These are phyloP conservation scores for Agriopis leucophaearia DNA, from an alignment of 2,888 invertebrate genomes.

Conservation along the genomic window DNA sequence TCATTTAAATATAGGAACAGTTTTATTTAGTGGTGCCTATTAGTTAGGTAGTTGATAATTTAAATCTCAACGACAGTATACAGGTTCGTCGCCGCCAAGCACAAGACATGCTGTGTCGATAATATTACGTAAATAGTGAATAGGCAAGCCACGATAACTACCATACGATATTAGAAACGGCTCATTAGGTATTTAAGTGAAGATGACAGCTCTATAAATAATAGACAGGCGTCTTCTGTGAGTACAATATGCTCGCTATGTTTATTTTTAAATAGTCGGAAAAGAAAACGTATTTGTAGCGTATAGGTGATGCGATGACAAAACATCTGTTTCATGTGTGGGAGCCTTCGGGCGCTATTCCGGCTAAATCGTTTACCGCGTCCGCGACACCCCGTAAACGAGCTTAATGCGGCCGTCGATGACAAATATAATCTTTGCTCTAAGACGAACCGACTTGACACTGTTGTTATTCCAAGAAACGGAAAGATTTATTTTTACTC, in stretches of 20 bases:
- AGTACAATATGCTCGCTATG: constrained; percentile 60
- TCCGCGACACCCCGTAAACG: constrained; percentile 77
- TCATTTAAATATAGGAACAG: constrained; percentile 21
- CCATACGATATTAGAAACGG: constrained; percentile 80
- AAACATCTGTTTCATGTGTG: constrained; percentile 77
- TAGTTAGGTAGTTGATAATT: constrained; percentile 35
- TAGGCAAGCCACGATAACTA: constrained; percentile 67
- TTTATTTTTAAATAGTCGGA: constrained; percentile 70
- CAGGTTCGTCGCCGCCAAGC: constrained; percentile 39
- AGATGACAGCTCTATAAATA: constrained; percentile 83
- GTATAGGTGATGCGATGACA: constrained; percentile 67
- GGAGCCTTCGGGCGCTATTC: constrained; percentile 63
- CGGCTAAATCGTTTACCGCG: constrained; percentile 75
- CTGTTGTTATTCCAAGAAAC: constrained; percentile 84
- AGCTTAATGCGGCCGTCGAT: constrained; percentile 77
- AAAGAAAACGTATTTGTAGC: constrained; percentile 67
- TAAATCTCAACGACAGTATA: constrained; percentile 35
- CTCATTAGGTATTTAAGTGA: constrained; percentile 83
- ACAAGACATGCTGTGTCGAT: constrained; percentile 59
- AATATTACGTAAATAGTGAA: constrained; percentile 74
- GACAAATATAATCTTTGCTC: constrained; percentile 85
- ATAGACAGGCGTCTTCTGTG: constrained; percentile 63
- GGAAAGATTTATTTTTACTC: constrained; percentile 83
- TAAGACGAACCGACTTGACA: constrained; percentile 80
- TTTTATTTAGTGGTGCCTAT: constrained; percentile 25